Percentiles rank a stretch among this genome's conserved stretches.
Conservation (phyloP, 2,888 invertebrate genomes). For the Lochmaea capreae region DNA sequence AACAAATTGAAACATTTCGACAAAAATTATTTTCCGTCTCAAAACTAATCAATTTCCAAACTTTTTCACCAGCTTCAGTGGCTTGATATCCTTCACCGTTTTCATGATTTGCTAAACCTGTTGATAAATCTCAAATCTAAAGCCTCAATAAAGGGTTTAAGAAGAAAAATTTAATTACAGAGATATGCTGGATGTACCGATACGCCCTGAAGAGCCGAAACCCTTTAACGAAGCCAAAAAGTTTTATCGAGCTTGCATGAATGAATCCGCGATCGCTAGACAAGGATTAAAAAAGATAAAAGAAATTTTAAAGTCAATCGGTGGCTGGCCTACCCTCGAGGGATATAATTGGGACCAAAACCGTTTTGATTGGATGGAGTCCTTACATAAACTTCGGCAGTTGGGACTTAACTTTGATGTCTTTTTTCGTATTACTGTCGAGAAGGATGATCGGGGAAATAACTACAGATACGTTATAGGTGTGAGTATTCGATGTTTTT, state of each 20-base stretch:
- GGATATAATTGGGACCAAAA: constrained; percentile 64
- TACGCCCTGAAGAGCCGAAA: constrained; percentile 40
- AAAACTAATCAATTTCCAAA: too few species aligned
- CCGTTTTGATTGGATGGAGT: constrained; percentile 61
- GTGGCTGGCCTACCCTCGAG: constrained; percentile 72
- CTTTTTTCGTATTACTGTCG: constrained; percentile 57
- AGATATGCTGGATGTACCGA: constrained; percentile 52
- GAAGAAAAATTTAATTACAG: constrained; percentile 28
- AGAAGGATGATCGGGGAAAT: constrained; percentile 52
- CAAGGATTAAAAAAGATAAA: constrained; percentile 57
- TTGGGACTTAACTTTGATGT: constrained; percentile 59
- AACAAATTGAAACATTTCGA: too few species aligned
- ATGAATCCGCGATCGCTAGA: constrained; percentile 57
- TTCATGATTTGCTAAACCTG: too few species aligned
- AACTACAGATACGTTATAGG: constrained; percentile 56
- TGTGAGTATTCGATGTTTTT: constrained; percentile 52
- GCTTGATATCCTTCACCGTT: too few species aligned
- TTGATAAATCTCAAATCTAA: too few species aligned
- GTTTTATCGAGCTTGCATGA: constrained; percentile 61
- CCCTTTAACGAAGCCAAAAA: constrained; percentile 55
- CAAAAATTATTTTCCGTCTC: too few species aligned
- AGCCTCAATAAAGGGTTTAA: neutral
- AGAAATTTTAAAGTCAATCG: constrained; percentile 65
- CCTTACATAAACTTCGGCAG: constrained; percentile 57
- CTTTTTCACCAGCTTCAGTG: neutral